Base-by-base conservation (phyloP, 2,797 vertebrate species). In the Luscinia megarhynchos region DNA sequence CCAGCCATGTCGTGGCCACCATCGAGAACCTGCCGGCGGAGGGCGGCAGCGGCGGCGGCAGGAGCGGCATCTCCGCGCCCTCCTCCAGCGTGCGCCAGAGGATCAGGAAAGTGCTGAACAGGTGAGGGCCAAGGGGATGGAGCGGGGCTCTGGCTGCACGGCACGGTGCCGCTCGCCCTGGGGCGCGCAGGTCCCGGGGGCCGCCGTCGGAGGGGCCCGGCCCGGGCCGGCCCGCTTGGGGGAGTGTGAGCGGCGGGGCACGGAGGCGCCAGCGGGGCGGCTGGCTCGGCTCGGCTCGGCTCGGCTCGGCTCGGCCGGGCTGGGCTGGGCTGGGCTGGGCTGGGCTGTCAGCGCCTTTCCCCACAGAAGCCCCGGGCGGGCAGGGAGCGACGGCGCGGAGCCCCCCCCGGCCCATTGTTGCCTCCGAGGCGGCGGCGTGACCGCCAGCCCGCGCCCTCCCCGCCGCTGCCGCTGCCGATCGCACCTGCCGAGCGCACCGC, bases 1-100 rank as follows among this genome's bases (percentile, higher is more conserved):
- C 98, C 95, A 98, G 98, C 98, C 98, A 98, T 98, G 98, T 98
- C 96, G 98, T 99, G 95, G 98, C 98, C 95, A 99, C 98, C 93
- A 98, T 98, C 96, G 98, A 99, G 97, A 98, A 98, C 96, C 98
- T 98, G 95, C 98, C 99, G 69, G 97, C 98, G 66, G 98, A 98
- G 87, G 91, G 97, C 96, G 92, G 95, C 46, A 93, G 95, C 73
- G 95, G 95, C 51, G 77, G 97, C 82, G 68, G 95, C 73, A 97
- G 97, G 84, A 94, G 95, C 86, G 97, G 97, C 91, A 97, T 98
- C 95, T 98, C 98, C 72, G 97, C 98, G 68, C 97, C 98, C 89
- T 90, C 98, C 97, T 87, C 95, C 58, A 97, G 98, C 94, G 95
- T 98, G 62, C 97, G 98, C 96, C 98, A 98, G 96, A 97, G 99